Conservation (phyloP, 2,113 vertebrate species). For the Notothenia rossii region DNA sequence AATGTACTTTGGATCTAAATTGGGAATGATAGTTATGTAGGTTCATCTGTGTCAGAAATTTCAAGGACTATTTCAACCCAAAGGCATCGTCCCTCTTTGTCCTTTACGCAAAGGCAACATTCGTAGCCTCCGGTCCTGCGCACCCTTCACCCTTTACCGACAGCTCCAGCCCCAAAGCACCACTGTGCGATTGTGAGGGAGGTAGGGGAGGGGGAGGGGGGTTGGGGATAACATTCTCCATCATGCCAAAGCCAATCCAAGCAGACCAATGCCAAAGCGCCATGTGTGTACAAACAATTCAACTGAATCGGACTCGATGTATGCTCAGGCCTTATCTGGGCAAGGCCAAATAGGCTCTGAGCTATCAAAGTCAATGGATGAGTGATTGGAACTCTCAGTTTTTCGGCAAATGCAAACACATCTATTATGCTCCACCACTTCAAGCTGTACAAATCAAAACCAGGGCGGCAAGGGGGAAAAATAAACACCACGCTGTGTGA, state of each 20-base stretch:
- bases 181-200: conserved; percentile 41
- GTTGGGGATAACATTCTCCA: conserved; percentile 51
- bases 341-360: conserved; percentile 77
- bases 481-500: conserved; percentile 61
- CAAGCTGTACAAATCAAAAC: conserved; percentile 82
- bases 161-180: conserved; percentile 62
- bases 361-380: conserved; percentile 76
- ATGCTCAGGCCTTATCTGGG: conserved; percentile 76
- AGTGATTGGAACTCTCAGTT: conserved; percentile 70
- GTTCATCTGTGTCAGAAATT: conserved; percentile 51
- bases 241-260: conserved; percentile 66
- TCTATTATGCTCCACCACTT: conserved; percentile 68
- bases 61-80: conserved; percentile 45
- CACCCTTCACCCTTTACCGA: conserved; percentile 77
- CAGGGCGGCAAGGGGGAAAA: conserved; percentile 37
- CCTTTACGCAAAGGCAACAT: conserved; percentile 68
- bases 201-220: background rate
- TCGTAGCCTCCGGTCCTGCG: conserved; percentile 55
- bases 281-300: conserved; percentile 77
- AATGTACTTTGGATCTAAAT: conserved; percentile 46
- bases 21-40: conserved; percentile 28
- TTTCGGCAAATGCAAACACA: conserved; percentile 75
- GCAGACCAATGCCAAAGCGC: conserved; percentile 71
- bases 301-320: conserved; percentile 75
- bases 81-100: conserved; percentile 60